phyloP scores from a whole-genome alignment of 2,113 vertebrate genomes.

The Miniopterus natalensis region DNA sequence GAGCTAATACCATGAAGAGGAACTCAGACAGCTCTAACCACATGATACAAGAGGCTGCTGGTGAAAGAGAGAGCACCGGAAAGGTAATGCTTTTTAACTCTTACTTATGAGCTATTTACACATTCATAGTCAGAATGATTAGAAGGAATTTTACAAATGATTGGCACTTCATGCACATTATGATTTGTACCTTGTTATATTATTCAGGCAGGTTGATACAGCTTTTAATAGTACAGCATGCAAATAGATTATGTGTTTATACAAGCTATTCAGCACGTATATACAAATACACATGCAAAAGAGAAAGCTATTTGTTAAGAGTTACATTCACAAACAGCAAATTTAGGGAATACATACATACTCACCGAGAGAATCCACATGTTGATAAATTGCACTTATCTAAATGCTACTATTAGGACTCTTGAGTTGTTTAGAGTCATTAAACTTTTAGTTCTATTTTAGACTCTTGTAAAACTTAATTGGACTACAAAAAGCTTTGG shows the following conservation, averaged over 20 bases:
- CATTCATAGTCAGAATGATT: slow-evolving; percentile 65
- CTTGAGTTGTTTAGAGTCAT: slow-evolving; percentile 82
- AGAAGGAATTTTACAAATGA: slow-evolving; percentile 80
- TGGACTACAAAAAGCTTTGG: slow-evolving; percentile 84
- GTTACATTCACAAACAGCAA: slow-evolving; percentile 72
- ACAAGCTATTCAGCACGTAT: slow-evolving; percentile 67
- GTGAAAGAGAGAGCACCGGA: slow-evolving; percentile 83
- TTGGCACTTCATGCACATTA: slow-evolving; percentile 67
- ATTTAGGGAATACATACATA: slow-evolving; percentile 73
- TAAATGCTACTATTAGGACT: slow-evolving; percentile 57
- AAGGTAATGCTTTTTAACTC: slow-evolving; percentile 88
- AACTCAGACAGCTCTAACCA: slow-evolving; percentile 87
- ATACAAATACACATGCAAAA: slow-evolving; percentile 70
- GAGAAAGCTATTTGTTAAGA: slow-evolving; percentile 78
- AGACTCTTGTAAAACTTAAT: slow-evolving; percentile 86
- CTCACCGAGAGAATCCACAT: slow-evolving; percentile 59
- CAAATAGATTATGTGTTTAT: slow-evolving; percentile 74
- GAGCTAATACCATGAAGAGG: slow-evolving; percentile 86
- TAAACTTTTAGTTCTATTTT: slow-evolving; percentile 88
- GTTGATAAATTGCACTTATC: slow-evolving; percentile 72
- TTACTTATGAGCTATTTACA: slow-evolving; percentile 84
- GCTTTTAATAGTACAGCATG: slow-evolving; percentile 78
- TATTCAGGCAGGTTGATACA: slow-evolving; percentile 61
- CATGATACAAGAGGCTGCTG: slow-evolving; percentile 86
- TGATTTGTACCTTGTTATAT: slow-evolving; percentile 65